Evolutionary conservation across 2,113 vertebrate species (phyloP).

Genomic region (Cyprinus carpio): DNA sequence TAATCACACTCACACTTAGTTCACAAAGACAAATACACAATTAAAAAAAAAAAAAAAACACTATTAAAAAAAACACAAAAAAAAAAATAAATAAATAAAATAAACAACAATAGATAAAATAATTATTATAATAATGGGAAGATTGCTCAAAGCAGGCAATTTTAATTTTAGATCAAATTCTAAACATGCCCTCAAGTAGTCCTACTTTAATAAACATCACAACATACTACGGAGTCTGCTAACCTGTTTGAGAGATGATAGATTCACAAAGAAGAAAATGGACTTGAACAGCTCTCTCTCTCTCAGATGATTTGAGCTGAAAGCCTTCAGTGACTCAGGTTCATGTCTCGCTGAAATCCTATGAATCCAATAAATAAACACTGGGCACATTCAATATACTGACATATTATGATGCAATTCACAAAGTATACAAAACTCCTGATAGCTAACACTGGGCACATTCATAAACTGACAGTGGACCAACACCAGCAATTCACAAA

Average conservation of each 20-base stretch:
- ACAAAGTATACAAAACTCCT: constrained; percentile 42
- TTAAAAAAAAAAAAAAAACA: no score
- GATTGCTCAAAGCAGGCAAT: no score
- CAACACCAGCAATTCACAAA: constrained; percentile 26
- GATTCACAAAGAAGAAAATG: neutral
- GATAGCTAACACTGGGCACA: no score
- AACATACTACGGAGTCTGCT: neutral
- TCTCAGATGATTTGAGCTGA: neutral
- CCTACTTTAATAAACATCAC: neutral
- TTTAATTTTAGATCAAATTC: no score
- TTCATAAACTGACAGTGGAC: no score
- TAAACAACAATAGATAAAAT: no score
- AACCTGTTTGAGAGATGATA: neutral
- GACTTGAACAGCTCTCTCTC: neutral
- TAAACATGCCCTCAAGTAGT: neutral
- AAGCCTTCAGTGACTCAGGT: neutral
- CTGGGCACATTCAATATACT: constrained; percentile 30
- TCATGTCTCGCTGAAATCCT: constrained; percentile 26
- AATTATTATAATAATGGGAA: no score
- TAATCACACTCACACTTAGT: no score
- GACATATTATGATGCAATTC: constrained; percentile 1
- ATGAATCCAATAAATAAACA: no score
- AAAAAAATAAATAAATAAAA: no score
- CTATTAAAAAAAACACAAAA: no score
- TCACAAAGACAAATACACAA: no score